phyloP scores from a whole-genome alignment of 2,113 vertebrate genomes.

The Cervus canadensis region DNA sequence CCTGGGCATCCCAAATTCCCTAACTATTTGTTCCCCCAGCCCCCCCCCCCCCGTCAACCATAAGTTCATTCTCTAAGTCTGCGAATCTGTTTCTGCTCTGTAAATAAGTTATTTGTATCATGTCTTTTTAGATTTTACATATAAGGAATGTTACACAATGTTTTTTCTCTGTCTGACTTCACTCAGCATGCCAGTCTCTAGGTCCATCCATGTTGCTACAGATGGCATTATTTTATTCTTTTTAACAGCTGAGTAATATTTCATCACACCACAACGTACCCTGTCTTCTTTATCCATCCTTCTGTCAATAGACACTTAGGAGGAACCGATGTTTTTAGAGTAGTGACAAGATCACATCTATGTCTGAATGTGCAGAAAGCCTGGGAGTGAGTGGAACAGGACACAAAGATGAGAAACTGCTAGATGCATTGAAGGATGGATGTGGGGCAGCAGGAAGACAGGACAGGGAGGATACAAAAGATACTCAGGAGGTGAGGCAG shows the following conservation, averaged over 20 bases:
- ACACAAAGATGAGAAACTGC: background rate
- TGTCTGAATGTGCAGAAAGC: background rate
- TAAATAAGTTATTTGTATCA: background rate
- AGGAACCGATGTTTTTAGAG: background rate
- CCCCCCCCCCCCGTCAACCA: background rate
- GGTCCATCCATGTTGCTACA: background rate
- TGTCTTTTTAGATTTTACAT: background rate
- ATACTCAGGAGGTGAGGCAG: background rate
- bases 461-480: background rate
- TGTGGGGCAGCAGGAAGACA: background rate
- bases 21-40: background rate
- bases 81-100: background rate
- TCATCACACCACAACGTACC: accelerated
- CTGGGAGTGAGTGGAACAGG: background rate
- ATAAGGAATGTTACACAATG: background rate
- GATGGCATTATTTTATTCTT: background rate
- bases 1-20: background rate
- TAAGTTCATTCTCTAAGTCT: background rate
- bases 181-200: background rate
- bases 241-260: background rate
- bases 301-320: background rate
- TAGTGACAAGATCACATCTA: background rate
- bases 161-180: background rate
- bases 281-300: background rate
- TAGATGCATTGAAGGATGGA: background rate